Evolutionary conservation across 2,888 invertebrate species (phyloP), one percentile per base, ranked within the genome.

Genomic region (Imbricaverruca yamaguchii): DNA sequence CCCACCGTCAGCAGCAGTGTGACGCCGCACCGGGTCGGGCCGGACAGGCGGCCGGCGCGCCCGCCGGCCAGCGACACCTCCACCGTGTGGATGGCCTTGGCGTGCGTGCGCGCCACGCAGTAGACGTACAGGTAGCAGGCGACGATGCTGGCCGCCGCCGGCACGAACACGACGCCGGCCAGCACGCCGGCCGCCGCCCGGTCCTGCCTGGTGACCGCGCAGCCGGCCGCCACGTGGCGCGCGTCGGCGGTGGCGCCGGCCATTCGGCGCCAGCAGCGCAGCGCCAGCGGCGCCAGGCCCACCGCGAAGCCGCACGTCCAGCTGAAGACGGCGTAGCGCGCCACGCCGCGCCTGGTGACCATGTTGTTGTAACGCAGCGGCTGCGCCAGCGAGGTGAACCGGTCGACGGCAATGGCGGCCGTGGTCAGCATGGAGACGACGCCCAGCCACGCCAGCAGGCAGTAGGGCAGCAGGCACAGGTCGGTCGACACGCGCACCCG

Each of bases 81-180:
- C 39, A 90, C 90, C 67, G 90, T 91, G 84, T 90, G 90, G 84
- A 91, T 91, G 67, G 91, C 91, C 79, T 90, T 87, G 21, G 91
- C 91, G 84, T 91, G 91, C 82, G 90, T 90, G 82, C 91, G 87
- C 18, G 91, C 91, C 59, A 91, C 89, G 82, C 90, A 87, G 85
- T 91, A 91, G 83, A 91, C 90, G 87, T 91, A 91, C 84, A 89
- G 89, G 86, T 91, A 91, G 86, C 91, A 91, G 77, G 89, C 88
- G 78, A 91, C 86, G 15, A 91, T 87, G 56, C 90, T 88, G 65
- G 90, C 85, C 21, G 90, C 89, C 83, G 91, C 90, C 9, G 91
- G 91, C 56, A 90, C 89, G 87, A 91, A 91, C 77, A 91, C 89
- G 55, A 90, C 89, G 84, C 89, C 88, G 83, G 90, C 89, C 86